A percentile compares a stretch with the other conserved stretches of the same genome.
Evolutionary conservation across 1,140 invertebrate species (phyloP).

Genomic region (Cotesia chilonis): DNA sequence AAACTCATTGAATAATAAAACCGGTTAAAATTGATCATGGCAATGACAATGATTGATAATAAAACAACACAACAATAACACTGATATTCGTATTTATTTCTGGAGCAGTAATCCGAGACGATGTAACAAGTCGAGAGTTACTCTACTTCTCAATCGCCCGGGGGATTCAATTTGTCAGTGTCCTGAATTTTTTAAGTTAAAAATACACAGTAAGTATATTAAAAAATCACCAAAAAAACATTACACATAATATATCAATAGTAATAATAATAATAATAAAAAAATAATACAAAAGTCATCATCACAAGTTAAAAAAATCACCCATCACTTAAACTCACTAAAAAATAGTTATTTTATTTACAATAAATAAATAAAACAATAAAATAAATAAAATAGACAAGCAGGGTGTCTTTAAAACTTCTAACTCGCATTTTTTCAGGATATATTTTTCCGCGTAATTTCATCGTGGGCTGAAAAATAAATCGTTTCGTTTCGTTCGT

Average conservation of each 20-base stretch:
- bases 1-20: too few species aligned
- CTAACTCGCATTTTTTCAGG: constrained; percentile 9
- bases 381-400: not conserved
- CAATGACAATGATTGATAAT: not conserved
- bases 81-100: constrained; percentile 26
- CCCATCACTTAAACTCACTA: not conserved
- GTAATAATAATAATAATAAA: too few species aligned
- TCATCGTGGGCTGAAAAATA: not conserved
- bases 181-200: constrained; percentile 29
- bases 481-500: constrained; percentile 11
- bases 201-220: constrained; percentile 12
- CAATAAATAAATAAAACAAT: not conserved
- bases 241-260: not conserved
- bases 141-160: constrained; percentile 22
- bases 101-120: constrained; percentile 30
- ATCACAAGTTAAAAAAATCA: not conserved
- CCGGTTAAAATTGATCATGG: not conserved
- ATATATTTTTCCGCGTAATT: constrained; percentile 1
- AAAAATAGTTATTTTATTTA: not conserved
- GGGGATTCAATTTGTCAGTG: constrained; percentile 20
- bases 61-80: not conserved
- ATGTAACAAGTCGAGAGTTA: constrained; percentile 26
- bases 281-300: too few species aligned
- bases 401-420: not conserved
- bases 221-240: constrained; percentile 4